These are phyloP conservation scores for Thymelicus sylvestris DNA, from an alignment of 2,888 invertebrate species.

Conservation along the genomic window DNA sequence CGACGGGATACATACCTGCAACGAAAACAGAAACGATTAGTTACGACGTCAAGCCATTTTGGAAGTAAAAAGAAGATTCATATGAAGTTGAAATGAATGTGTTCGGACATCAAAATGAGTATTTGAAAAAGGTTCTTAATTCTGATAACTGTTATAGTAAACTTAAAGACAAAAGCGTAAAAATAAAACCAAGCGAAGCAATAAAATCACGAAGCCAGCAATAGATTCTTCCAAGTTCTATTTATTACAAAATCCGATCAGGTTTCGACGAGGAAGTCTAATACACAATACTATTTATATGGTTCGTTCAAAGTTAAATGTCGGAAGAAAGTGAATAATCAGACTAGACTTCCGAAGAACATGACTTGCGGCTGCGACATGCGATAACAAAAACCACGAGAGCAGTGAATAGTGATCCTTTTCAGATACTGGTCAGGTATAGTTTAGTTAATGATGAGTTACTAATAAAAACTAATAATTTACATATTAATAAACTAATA, in stretches of 20 bases:
- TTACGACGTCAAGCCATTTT: conserved; percentile 30
- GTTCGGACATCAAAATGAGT: conserved; percentile 5
- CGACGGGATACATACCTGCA: conserved; percentile 30
- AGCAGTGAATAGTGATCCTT: not conserved
- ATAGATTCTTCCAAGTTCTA: not conserved
- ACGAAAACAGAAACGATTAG: conserved; percentile 36
- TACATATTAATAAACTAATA: too few relatives aligned
- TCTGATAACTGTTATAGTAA: too few relatives aligned
- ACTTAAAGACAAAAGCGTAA: too few relatives aligned
- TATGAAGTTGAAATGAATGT: conserved; percentile 23
- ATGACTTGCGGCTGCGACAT: conserved; percentile 11
- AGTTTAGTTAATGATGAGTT: not conserved
- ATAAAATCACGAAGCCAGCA: not conserved
- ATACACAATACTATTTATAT: conserved; percentile 5
- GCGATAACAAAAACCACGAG: not conserved
- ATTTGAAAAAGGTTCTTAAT: not conserved
- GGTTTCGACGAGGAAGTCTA: not conserved
- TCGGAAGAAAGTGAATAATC: conserved; percentile 11
- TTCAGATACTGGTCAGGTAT: not conserved
- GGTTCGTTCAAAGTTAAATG: conserved; percentile 2
- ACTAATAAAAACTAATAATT: too few relatives aligned
- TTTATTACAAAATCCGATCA: conserved; percentile 3
- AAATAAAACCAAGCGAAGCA: too few relatives aligned
- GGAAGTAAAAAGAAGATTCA: conserved; percentile 9
- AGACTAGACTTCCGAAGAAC: conserved; percentile 20